Percentiles rank a stretch among this genome's conserved stretches.
Evolutionary conservation across 2,113 vertebrate genomes (phyloP).

Genomic region (Megaleporinus macrocephalus): DNA sequence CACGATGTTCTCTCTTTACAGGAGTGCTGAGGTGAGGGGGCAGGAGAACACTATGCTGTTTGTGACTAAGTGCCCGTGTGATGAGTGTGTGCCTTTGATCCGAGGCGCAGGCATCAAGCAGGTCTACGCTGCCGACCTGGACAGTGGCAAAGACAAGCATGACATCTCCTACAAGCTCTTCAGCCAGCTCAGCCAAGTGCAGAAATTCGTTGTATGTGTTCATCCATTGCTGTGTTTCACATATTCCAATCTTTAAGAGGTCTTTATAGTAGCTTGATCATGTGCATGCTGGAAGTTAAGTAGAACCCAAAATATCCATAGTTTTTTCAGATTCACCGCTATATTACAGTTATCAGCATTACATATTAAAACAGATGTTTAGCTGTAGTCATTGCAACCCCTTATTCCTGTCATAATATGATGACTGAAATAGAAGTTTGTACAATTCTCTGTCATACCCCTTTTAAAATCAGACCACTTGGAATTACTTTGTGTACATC

Average conservation of each 20-base stretch:
- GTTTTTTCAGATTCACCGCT: too few species aligned
- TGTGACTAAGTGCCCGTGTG: constrained; percentile 94
- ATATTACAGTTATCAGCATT: too few species aligned
- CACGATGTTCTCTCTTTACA: constrained; percentile 55
- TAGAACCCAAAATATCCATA: too few species aligned
- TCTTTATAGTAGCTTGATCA: background rate
- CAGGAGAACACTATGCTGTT: constrained; percentile 90
- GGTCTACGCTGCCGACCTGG: constrained; percentile 90
- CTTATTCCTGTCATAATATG: too few species aligned
- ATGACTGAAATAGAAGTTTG: too few species aligned
- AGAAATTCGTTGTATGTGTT: constrained; percentile 87
- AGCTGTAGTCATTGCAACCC: too few species aligned
- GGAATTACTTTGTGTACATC: too few species aligned
- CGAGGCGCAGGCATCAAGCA: constrained; percentile 90
- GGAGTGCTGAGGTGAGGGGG: constrained; percentile 85
- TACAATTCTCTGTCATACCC: too few species aligned
- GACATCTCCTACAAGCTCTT: constrained; percentile 95
- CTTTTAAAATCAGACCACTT: too few species aligned
- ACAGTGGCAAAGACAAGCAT: constrained; percentile 89
- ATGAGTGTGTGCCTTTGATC: constrained; percentile 94
- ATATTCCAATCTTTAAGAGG: background rate
- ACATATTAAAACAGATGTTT: too few species aligned
- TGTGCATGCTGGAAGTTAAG: too few species aligned
- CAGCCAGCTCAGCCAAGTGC: constrained; percentile 79
- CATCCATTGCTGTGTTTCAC: background rate